Evolutionary conservation across 2,888 invertebrate species (phyloP).

Genomic region (Amphimallon solstitiale): DNA sequence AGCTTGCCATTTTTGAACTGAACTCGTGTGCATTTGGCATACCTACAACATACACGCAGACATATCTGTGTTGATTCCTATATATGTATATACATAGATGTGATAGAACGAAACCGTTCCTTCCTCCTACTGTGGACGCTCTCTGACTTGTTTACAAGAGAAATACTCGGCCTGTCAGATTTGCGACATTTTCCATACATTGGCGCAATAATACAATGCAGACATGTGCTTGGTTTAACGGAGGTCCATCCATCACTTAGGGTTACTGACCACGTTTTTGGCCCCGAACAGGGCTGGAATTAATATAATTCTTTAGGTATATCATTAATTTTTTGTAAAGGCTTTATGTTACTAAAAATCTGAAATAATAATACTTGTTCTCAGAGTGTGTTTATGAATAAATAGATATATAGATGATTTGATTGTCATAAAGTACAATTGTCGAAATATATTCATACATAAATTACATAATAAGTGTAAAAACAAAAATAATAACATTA

Average conservation of each 20-base stretch:
- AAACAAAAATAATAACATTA: too few relatives aligned
- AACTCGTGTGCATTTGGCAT: background rate
- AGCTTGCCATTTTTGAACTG: background rate
- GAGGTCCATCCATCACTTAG: conserved; percentile 60
- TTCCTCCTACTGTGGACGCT: conserved; percentile 36
- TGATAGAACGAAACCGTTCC: conserved; percentile 28
- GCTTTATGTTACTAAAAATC: too few relatives aligned
- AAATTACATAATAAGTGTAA: too few relatives aligned
- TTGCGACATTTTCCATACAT: conserved; percentile 61
- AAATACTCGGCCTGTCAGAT: conserved; percentile 57
- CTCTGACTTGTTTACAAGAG: conserved; percentile 56
- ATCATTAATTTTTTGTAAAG: too few relatives aligned
- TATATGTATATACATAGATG: conserved; percentile 33
- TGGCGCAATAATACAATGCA: conserved; percentile 58
- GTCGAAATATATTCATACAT: too few relatives aligned
- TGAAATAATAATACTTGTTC: too few relatives aligned
- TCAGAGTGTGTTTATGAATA: too few relatives aligned
- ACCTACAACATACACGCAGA: background rate
- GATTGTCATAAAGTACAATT: too few relatives aligned
- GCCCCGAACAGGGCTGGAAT: conserved; percentile 24
- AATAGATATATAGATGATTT: too few relatives aligned
- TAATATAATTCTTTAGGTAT: conserved; percentile 12
- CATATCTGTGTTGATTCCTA: conserved; percentile 8
- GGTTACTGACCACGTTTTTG: conserved; percentile 54
- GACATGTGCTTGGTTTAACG: conserved; percentile 55